Conservation (phyloP, 2,797 vertebrate genomes). For the Pampus argenteus region DNA sequence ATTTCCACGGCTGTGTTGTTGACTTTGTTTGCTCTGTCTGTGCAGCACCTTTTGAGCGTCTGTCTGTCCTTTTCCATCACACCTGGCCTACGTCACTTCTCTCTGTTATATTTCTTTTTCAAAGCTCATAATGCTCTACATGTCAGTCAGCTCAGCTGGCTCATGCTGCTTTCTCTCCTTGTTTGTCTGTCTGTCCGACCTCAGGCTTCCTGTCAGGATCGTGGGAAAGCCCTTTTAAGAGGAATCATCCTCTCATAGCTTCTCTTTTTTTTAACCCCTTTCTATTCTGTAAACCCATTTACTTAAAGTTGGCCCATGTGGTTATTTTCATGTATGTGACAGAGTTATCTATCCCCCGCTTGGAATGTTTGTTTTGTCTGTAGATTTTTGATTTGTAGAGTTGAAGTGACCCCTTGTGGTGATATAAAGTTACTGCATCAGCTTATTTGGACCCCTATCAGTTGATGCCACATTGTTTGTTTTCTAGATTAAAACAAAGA, state of each 20-base stretch:
- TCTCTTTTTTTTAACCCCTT: slow-evolving; percentile 4
- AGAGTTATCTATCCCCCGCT: slow-evolving; percentile 1
- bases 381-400: slow-evolving; percentile 51
- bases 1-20: slow-evolving; percentile 35
- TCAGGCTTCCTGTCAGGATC: slow-evolving; percentile 77
- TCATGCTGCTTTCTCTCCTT: slow-evolving; percentile 23
- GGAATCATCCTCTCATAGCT: slow-evolving; percentile 27
- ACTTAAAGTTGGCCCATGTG: slow-evolving; percentile 33
- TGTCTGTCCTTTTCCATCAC: slow-evolving; percentile 20
- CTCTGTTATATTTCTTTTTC: slow-evolving; percentile 34
- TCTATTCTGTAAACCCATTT: slow-evolving; percentile 26
- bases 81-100: slow-evolving; percentile 54
- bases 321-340: slow-evolving; percentile 39
- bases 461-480: not conserved
- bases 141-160: slow-evolving; percentile 36
- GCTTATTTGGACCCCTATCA: not conserved
- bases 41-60: slow-evolving; percentile 19
- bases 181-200: slow-evolving; percentile 27
- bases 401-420: slow-evolving; percentile 80
- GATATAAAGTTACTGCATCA: slow-evolving; percentile 51
- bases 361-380: not conserved
- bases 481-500: not conserved
- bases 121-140: not conserved
- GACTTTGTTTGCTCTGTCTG: slow-evolving; percentile 34
- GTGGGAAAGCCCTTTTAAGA: slow-evolving; percentile 75